A percentile compares a stretch with the other conserved stretches of the same genome.
Evolutionary conservation across 2,797 vertebrate species (phyloP).

Genomic region (Sebastes variabilis): DNA sequence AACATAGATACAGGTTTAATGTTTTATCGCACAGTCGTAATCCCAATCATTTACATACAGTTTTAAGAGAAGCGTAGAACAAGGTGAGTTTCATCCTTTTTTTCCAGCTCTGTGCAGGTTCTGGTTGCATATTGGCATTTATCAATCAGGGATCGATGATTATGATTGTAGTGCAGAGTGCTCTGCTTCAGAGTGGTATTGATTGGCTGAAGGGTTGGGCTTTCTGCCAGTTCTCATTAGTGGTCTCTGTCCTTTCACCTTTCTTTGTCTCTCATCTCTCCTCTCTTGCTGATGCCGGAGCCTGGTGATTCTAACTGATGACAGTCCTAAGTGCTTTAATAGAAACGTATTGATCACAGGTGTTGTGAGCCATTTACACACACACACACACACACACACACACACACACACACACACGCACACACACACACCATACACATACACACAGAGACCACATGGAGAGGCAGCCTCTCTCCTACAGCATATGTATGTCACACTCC

Average conservation of each 20-base stretch:
- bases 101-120: slow-evolving; percentile 5
- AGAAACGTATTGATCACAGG: slow-evolving; percentile 78
- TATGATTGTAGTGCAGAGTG: slow-evolving; percentile 62
- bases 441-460: not conserved
- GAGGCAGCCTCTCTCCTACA: not conserved
- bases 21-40: not conserved
- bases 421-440: not conserved
- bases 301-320: slow-evolving; percentile 68
- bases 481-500: slow-evolving; percentile 7
- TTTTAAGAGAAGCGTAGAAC: not conserved
- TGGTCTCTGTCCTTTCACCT: slow-evolving; percentile 66
- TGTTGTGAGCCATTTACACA: slow-evolving; percentile 55
- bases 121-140: slow-evolving; percentile 48
- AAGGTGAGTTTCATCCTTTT: not conserved
- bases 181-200: slow-evolving; percentile 66
- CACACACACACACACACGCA: not conserved
- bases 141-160: slow-evolving; percentile 72
- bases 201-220: slow-evolving; percentile 60
- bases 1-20: not conserved
- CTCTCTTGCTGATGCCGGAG: slow-evolving; percentile 44
- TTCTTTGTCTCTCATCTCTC: slow-evolving; percentile 59
- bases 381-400: not conserved
- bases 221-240: slow-evolving; percentile 73
- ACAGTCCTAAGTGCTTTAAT: slow-evolving; percentile 74
- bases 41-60: not conserved